A percentile compares a stretch with the other conserved stretches of the same genome.
Conservation (phyloP, 2,888 invertebrate genomes). For the Nemapogon koenigi region DNA sequence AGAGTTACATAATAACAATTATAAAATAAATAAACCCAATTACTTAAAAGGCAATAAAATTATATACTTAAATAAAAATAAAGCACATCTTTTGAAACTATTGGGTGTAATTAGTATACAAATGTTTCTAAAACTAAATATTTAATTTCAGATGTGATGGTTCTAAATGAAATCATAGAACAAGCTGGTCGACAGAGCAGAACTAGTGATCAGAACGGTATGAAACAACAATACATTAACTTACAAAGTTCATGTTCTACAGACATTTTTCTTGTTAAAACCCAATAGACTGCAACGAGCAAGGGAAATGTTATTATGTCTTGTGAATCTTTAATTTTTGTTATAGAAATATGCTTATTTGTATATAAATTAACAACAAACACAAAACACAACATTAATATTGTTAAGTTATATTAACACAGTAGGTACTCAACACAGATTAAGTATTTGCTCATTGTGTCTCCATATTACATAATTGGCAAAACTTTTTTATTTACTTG, state of each 20-base stretch:
- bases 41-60: too few relatives aligned
- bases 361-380: constrained; percentile 4
- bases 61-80: too few relatives aligned
- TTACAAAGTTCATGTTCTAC: constrained; percentile 7
- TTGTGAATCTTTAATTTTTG: constrained; percentile 15
- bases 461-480: constrained; percentile 56
- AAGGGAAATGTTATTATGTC: constrained; percentile 4
- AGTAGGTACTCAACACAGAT: constrained; percentile 26
- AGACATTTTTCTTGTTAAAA: constrained; percentile 4
- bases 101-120: too few relatives aligned
- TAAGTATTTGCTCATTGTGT: constrained; percentile 62
- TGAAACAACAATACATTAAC: constrained; percentile 29
- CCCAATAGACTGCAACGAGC: neutral
- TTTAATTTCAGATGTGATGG: constrained; percentile 87
- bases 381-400: constrained; percentile 26
- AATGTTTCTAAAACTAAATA: too few relatives aligned
- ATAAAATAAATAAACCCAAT: too few relatives aligned
- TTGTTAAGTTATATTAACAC: constrained; percentile 47
- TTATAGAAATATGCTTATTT: constrained; percentile 1
- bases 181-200: constrained; percentile 91
- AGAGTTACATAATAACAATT: too few relatives aligned
- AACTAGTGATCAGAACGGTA: constrained; percentile 89
- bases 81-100: too few relatives aligned
- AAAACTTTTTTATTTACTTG: constrained; percentile 23
- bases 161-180: constrained; percentile 94